A percentile compares a stretch with the other conserved stretches of the same genome.
phyloP scores from a whole-genome alignment of 2,797 vertebrate genomes.

The Uromys caudimaculatus region DNA sequence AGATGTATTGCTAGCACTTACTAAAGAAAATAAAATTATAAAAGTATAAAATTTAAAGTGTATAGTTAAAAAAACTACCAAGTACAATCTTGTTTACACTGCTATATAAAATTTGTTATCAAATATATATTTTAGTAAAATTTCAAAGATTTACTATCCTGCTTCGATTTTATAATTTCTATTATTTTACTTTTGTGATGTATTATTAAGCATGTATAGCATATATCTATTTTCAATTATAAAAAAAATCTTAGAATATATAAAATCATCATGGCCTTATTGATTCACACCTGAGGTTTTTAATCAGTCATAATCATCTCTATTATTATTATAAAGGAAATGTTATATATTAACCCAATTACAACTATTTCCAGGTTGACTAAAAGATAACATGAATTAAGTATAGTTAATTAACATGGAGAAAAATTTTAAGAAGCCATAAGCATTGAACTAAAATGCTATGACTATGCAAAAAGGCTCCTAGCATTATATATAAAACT shows the following conservation, averaged over 20 bases:
- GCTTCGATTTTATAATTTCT: constrained; percentile 34
- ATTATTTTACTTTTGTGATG: constrained; percentile 33
- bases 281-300: neutral
- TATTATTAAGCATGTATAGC: neutral
- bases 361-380: neutral
- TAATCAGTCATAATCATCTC: neutral
- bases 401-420: neutral
- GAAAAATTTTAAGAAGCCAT: neutral
- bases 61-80: neutral
- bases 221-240: constrained; percentile 15
- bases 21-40: neutral
- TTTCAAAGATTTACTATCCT: constrained; percentile 23
- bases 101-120: neutral
- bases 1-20: neutral
- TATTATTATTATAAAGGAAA: constrained; percentile 15
- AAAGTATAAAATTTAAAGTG: neutral
- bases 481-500: neutral
- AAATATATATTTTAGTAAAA: neutral
- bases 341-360: constrained; percentile 30
- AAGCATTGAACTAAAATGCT: neutral
- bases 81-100: constrained; percentile 13
- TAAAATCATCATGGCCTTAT: neutral
- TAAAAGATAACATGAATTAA: constrained; percentile 30
- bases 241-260: constrained; percentile 17
- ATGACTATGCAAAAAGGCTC: neutral